Evolutionary conservation across 2,888 invertebrate species (phyloP), one percentile per base, ranked within the genome.

Genomic region (Cheilosia grossa): DNA sequence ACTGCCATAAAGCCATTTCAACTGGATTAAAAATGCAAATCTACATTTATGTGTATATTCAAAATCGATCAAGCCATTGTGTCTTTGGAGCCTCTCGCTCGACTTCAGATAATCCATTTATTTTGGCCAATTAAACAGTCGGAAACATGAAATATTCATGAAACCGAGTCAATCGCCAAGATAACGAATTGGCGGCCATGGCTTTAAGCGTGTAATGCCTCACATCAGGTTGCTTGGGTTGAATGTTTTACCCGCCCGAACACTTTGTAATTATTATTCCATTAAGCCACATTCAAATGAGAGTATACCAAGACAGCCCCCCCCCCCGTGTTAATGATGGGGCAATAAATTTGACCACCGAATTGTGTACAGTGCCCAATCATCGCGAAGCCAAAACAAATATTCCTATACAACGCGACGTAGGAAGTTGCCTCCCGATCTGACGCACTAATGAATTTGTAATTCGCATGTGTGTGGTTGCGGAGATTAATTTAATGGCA

Each of bases 391-490:
- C 59, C 61, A 66, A 82, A 82, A 77, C 78, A 82, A 82, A 82
- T 61, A 59, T 44, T 44, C 44, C n/a, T 6, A 17, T 10, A 33
- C 10, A 5, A 27, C 27, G 13, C 13, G 7, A 70, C 59, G 58
- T 66, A 77, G 72, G 82, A n/a, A 40, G 47, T 19, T 59, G 27
- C 56, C 54, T 13, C 24, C 40, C 49, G 49, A 66, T 24, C 44
- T 59, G 64, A 58, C 53, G 64, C 47, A 72, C 78, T 77, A 82
- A 82, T 82, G 77, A 82, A 77, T 82, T 82, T 54, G 82, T 82
- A 77, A 66, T 77, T 77, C 54, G n/a, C 56, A 64, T 64, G 59
- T 33, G 59, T 33, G 21, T 10, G 13, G 17, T 17, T 17, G 59
- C n/a, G 40, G 72, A 54, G 72, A 77, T 72, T 72, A 56, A 49